A percentile compares a stretch with the other conserved stretches of the same genome.
Conservation (phyloP, 2,113 vertebrate genomes). For the Anarhynchus alexandrinus region DNA sequence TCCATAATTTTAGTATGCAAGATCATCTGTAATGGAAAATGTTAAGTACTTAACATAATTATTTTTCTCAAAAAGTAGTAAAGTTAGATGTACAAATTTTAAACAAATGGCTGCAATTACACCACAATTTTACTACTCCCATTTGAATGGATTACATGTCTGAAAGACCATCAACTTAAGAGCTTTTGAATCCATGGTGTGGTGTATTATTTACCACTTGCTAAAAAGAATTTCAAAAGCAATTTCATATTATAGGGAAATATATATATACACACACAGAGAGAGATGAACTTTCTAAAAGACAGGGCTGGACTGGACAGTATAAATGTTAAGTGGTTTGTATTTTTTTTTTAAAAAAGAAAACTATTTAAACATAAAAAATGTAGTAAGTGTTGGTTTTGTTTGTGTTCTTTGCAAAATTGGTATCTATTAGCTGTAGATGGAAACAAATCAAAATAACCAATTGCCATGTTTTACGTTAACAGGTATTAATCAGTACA, state of each 20-base stretch:
- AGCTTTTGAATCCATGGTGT: conserved; percentile 2
- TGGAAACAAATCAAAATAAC: conserved; percentile 47
- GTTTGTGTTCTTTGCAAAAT: conserved; percentile 39
- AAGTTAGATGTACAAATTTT: not conserved
- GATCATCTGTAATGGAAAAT: conserved; percentile 45
- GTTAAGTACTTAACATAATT: not conserved
- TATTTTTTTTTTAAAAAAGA: not conserved
- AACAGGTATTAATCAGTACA: conserved; percentile 62
- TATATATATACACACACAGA: not conserved
- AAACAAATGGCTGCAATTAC: not conserved
- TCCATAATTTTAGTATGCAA: conserved; percentile 23
- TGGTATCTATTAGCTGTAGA: conserved; percentile 20
- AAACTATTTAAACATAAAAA: conserved; percentile 18
- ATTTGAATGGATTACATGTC: conserved; percentile 12
- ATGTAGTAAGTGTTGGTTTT: not conserved
- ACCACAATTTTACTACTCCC: conserved; percentile 14
- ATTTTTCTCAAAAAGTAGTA: not conserved
- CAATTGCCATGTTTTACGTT: conserved; percentile 57
- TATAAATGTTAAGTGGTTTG: not conserved
- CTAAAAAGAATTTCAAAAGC: conserved; percentile 37
- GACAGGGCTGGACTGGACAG: not conserved
- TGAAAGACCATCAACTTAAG: conserved; percentile 13
- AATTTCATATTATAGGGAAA: not conserved
- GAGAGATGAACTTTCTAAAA: conserved; percentile 3
- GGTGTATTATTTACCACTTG: conserved; percentile 26